phyloP scores from a whole-genome alignment of 2,888 invertebrate species.

The Tanytarsus gracilentus region DNA sequence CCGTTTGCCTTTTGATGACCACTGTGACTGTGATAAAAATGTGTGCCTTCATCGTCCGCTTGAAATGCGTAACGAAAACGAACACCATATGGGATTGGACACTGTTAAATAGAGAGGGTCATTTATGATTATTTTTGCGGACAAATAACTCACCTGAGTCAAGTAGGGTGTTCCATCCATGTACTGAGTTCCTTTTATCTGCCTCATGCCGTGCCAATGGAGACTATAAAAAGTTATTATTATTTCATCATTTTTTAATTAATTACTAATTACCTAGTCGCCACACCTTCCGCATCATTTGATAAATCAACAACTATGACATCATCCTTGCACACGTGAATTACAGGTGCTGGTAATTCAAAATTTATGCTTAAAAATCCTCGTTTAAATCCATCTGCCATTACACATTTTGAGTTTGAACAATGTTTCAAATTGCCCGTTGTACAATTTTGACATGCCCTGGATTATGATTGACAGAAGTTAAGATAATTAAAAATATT shows the following conservation, averaged over 20 bases:
- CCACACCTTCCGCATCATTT: conserved; percentile 64
- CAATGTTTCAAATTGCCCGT: conserved; percentile 40
- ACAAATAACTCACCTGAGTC: conserved; percentile 32
- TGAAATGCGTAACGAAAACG: conserved; percentile 40
- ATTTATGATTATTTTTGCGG: conserved; percentile 38
- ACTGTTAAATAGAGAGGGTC: conserved; percentile 61
- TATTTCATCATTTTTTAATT: conserved; percentile 64
- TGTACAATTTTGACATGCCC: conserved; percentile 45
- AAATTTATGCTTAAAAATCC: conserved; percentile 45
- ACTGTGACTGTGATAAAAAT: conserved; percentile 43
- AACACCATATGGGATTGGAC: conserved; percentile 40
- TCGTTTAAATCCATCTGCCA: conserved; percentile 45
- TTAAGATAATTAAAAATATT: background rate
- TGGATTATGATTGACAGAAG: conserved; percentile 31
- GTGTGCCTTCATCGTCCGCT: conserved; percentile 41
- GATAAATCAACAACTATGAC: conserved; percentile 67
- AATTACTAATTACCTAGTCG: no score
- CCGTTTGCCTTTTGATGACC: conserved; percentile 45
- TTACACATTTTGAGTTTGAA: conserved; percentile 43
- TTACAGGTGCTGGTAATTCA: conserved; percentile 44
- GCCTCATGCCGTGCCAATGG: conserved; percentile 48
- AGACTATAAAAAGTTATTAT: conserved; percentile 59
- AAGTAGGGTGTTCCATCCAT: conserved; percentile 45
- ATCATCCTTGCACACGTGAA: conserved; percentile 73
- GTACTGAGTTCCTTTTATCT: conserved; percentile 38